These are phyloP conservation scores for Psilanteris sp. DNA, from an alignment of 1,140 invertebrate genomes.

Conservation along the genomic window DNA sequence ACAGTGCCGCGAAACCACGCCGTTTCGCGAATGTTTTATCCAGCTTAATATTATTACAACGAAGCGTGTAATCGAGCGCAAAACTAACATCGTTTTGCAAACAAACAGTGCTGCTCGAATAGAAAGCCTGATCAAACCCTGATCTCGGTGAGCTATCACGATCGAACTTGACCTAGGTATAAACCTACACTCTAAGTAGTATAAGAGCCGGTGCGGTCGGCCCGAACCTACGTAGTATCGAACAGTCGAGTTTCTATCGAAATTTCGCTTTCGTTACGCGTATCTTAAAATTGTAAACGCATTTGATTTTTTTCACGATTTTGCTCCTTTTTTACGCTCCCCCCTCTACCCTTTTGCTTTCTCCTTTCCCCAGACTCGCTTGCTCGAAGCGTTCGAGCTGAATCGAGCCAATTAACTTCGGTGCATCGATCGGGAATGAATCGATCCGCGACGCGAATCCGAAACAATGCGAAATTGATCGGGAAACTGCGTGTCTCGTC, in stretches of 20 bases:
- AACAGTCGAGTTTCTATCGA: conserved; percentile 74
- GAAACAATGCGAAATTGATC: too few relatives aligned
- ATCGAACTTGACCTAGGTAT: conserved; percentile 73
- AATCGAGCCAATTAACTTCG: too few relatives aligned
- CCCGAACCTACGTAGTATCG: conserved; percentile 73
- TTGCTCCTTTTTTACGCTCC: background rate
- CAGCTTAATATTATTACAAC: conserved; percentile 41
- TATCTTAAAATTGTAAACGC: conserved; percentile 53
- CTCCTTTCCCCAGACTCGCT: too few relatives aligned
- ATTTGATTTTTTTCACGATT: conserved; percentile 25
- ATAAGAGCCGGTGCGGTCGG: conserved; percentile 67
- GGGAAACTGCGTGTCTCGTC: too few relatives aligned
- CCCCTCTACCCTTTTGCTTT: too few relatives aligned
- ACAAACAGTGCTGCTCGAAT: conserved; percentile 61
- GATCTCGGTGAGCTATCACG: conserved; percentile 71
- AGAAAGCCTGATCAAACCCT: conserved; percentile 72
- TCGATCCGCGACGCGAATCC: too few relatives aligned
- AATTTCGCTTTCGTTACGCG: conserved; percentile 67
- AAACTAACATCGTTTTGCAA: too few relatives aligned
- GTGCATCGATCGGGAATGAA: too few relatives aligned
- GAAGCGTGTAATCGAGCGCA: conserved; percentile 42
- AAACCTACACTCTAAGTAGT: conserved; percentile 73
- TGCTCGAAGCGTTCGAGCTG: too few relatives aligned
- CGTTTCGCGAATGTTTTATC: conserved; percentile 33
- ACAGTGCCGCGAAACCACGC: conserved; percentile 39